Evolutionary conservation across 2,113 vertebrate species (phyloP).

Genomic region (Aspidoscelis tigris): DNA sequence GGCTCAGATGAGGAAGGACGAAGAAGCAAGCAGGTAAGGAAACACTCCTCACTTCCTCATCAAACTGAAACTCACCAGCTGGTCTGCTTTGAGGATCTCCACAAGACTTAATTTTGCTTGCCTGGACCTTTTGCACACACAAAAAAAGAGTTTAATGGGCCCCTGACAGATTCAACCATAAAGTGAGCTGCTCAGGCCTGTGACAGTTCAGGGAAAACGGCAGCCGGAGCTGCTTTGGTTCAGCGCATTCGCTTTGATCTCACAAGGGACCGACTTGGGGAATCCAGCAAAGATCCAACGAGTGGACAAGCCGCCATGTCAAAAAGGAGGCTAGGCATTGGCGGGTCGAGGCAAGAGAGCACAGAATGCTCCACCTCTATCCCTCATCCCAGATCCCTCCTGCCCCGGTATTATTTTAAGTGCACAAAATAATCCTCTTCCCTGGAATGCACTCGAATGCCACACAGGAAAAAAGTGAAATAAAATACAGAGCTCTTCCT

Average conservation of each 20-base stretch:
- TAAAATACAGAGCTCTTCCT: neutral
- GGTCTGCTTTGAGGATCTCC: neutral
- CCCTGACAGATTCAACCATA: neutral
- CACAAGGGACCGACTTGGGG: neutral
- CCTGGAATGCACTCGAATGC: conserved; percentile 56
- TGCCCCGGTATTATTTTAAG: conserved; percentile 29
- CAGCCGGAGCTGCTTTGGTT: conserved; percentile 2
- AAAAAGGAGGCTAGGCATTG: conserved; percentile 13
- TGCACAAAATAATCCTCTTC: conserved; percentile 33
- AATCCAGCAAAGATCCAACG: neutral
- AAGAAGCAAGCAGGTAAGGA: neutral
- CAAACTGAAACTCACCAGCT: neutral
- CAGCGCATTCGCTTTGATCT: neutral
- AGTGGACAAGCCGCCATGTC: neutral
- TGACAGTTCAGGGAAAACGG: neutral
- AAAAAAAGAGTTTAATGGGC: neutral
- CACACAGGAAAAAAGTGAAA: conserved; percentile 30
- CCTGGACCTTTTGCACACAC: neutral
- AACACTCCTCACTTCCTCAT: neutral
- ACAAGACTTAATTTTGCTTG: neutral
- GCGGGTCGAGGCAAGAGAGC: neutral
- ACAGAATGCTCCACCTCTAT: neutral
- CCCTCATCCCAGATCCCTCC: neutral
- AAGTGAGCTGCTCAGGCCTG: neutral
- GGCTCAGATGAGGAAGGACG: neutral